Conservation (phyloP, 1,140 invertebrate genomes). For the Phymastichus coffea region DNA sequence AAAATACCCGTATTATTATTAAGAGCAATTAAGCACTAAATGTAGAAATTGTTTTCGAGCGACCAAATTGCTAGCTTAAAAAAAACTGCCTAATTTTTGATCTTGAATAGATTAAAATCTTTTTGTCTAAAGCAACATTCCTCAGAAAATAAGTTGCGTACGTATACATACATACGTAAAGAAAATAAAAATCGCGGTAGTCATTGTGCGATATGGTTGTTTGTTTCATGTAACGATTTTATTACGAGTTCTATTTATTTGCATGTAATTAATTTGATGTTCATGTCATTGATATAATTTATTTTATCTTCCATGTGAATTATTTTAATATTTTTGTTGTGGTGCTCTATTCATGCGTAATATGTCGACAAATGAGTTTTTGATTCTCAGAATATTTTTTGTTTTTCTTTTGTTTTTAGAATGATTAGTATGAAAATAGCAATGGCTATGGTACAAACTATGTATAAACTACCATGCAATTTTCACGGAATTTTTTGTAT, state of each 20-base stretch:
- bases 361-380: too few relatives aligned
- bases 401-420: too few relatives aligned
- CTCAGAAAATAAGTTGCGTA: too few relatives aligned
- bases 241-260: background rate
- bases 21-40: constrained; percentile 6
- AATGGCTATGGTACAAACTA: constrained; percentile 5
- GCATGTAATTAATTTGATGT: background rate
- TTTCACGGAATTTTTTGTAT: background rate
- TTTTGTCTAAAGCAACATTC: too few relatives aligned
- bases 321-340: too few relatives aligned
- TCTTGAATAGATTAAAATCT: too few relatives aligned
- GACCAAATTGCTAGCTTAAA: constrained; percentile 27
- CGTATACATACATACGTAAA: too few relatives aligned
- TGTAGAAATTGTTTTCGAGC: constrained; percentile 17
- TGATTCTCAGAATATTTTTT: background rate
- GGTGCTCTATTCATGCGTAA: too few relatives aligned
- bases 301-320: too few relatives aligned
- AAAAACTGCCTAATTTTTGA: constrained; percentile 36
- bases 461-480: background rate
- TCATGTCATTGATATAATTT: background rate
- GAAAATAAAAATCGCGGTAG: too few relatives aligned
- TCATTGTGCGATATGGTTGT: background rate
- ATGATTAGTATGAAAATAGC: background rate
- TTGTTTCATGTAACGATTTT: background rate
- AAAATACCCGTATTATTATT: background rate